A percentile compares a stretch with the other conserved stretches of the same genome.
phyloP scores from a whole-genome alignment of 1,140 invertebrate species.

The Leptinotarsa lineolata region DNA sequence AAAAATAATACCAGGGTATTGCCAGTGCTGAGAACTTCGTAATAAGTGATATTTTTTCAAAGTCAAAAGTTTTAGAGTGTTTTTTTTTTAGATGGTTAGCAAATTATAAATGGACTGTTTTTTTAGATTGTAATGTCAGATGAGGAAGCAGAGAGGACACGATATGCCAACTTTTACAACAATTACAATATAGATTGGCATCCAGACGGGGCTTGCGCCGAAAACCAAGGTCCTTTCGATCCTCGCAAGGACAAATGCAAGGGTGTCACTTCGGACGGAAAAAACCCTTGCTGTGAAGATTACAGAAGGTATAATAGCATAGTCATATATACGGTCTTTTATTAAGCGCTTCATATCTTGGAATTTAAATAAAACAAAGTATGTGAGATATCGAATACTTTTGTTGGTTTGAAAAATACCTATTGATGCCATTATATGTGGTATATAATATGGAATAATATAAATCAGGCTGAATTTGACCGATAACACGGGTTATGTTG shows the following conservation, averaged over 20 bases:
- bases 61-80: neutral
- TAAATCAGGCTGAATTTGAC: no score
- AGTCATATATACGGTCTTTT: no score
- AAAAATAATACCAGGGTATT: no score
- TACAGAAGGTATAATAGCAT: constrained; percentile 7
- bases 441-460: no score
- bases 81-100: neutral
- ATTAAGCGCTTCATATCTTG: no score
- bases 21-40: neutral
- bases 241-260: constrained; percentile 24
- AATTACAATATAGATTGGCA: constrained; percentile 50
- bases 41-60: neutral
- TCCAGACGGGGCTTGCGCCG: constrained; percentile 25
- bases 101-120: no score
- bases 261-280: constrained; percentile 45
- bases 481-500: no score
- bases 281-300: constrained; percentile 42
- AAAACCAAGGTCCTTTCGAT: constrained; percentile 1
- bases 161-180: constrained; percentile 50
- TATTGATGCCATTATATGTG: no score
- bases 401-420: no score
- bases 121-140: constrained; percentile 23
- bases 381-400: no score
- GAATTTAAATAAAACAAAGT: no score
- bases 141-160: constrained; percentile 35